A percentile compares a stretch with the other conserved stretches of the same genome.
These are phyloP conservation scores for Vulpes vulpes DNA, from an alignment of 2,113 vertebrate species.

Conservation along the genomic window DNA sequence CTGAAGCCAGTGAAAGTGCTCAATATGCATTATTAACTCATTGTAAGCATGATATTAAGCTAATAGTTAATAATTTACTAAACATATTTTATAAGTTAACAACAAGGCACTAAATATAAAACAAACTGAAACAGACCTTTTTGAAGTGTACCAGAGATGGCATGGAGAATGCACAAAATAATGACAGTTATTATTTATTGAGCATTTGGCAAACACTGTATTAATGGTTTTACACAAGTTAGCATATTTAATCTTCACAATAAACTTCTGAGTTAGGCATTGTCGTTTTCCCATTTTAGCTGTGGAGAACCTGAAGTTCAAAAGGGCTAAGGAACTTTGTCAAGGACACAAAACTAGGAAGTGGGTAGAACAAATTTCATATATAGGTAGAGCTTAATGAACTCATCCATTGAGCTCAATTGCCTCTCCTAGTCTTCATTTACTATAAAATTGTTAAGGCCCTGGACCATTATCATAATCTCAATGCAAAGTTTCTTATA, in stretches of 20 bases:
- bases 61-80: conserved; percentile 5
- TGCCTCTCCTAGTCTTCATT: not conserved
- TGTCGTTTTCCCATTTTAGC: not conserved
- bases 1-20: not conserved
- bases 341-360: not conserved
- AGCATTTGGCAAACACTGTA: not conserved
- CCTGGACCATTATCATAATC: not conserved
- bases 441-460: not conserved
- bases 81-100: not conserved
- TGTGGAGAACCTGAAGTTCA: not conserved
- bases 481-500: not conserved
- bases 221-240: not conserved
- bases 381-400: not conserved
- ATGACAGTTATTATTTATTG: not conserved
- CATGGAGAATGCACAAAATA: not conserved
- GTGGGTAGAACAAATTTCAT: not conserved
- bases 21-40: not conserved
- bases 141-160: not conserved
- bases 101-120: conserved; percentile 36
- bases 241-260: not conserved
- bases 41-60: not conserved
- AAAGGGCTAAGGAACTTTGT: not conserved
- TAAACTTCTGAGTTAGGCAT: not conserved
- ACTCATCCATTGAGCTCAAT: not conserved
- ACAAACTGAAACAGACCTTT: not conserved